phyloP scores from a whole-genome alignment of 2,113 vertebrate species.

The Ceyx margarethae region DNA sequence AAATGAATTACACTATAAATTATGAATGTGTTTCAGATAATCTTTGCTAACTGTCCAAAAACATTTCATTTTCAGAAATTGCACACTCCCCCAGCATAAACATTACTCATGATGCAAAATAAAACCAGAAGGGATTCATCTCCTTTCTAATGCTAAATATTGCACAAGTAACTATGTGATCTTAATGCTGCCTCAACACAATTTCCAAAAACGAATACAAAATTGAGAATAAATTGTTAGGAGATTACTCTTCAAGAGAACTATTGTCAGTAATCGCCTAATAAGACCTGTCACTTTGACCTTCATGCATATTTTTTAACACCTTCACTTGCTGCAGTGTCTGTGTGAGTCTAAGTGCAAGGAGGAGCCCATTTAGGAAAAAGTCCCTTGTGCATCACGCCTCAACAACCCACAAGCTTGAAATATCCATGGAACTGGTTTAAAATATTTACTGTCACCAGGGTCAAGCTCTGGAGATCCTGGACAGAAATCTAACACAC shows the following conservation, averaged over 20 bases:
- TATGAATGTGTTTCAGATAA: constrained; percentile 39
- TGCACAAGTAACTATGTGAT: constrained; percentile 23
- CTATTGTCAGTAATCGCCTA: constrained; percentile 5
- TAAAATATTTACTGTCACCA: constrained; percentile 38
- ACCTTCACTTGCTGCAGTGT: constrained; percentile 12
- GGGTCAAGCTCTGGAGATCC: constrained; percentile 16
- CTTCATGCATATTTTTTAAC: constrained; percentile 1
- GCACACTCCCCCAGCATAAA: constrained; percentile 20
- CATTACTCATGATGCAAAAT: constrained; percentile 33
- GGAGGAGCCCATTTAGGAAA: constrained; percentile 3
- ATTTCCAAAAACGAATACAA: not conserved
- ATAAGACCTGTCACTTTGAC: constrained; percentile 22
- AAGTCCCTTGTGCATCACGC: not conserved
- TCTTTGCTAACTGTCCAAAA: constrained; percentile 22
- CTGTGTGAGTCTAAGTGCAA: constrained; percentile 2
- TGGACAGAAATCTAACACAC: not conserved
- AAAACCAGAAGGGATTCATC: constrained; percentile 15
- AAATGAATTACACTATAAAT: constrained; percentile 16
- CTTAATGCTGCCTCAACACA: constrained; percentile 17
- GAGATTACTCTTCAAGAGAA: constrained; percentile 40
- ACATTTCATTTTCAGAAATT: constrained; percentile 52
- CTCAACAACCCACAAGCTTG: constrained; percentile 22
- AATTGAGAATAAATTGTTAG: constrained; percentile 52
- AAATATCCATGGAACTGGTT: not conserved
- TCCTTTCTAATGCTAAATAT: constrained; percentile 44